Evolutionary conservation across 2,888 invertebrate genomes (phyloP).

Genomic region (Agrenia bidenticulata): DNA sequence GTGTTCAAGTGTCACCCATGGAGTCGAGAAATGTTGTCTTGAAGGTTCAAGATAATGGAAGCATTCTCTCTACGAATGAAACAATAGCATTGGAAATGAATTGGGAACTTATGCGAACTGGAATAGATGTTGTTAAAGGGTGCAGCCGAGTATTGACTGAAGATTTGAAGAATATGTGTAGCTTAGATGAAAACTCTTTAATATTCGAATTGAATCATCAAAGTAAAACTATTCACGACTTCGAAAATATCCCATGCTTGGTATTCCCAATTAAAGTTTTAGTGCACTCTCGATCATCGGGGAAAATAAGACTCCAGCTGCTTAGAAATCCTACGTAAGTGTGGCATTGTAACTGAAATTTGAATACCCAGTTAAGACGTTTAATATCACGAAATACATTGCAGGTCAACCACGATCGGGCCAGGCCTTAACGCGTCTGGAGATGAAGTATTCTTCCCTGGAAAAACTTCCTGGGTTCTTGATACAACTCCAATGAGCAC

Average conservation of each 20-base stretch:
- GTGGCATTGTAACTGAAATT: too few relatives aligned
- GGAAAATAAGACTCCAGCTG: slow-evolving; percentile 35
- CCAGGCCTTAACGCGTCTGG: slow-evolving; percentile 28
- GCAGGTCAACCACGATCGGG: slow-evolving; percentile 23
- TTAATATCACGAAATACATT: neutral
- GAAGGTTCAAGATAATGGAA: slow-evolving; percentile 17
- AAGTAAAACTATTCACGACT: slow-evolving; percentile 23
- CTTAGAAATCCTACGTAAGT: slow-evolving; percentile 31
- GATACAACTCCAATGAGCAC: slow-evolving; percentile 26
- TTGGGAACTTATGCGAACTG: neutral
- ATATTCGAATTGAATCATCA: slow-evolving; percentile 45
- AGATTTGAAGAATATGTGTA: slow-evolving; percentile 8
- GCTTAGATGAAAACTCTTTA: slow-evolving; percentile 23
- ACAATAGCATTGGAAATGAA: neutral
- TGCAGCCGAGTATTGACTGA: neutral
- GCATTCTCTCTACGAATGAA: neutral
- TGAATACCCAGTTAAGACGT: too few relatives aligned
- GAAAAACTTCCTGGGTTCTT: slow-evolving; percentile 46
- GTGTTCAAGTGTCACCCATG: neutral
- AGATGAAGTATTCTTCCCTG: slow-evolving; percentile 40
- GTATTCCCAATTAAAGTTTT: slow-evolving; percentile 31
- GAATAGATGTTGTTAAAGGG: neutral
- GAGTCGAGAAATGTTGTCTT: slow-evolving; percentile 40
- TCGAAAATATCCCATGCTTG: slow-evolving; percentile 22
- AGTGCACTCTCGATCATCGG: slow-evolving; percentile 33